Base-by-base conservation (phyloP, 2,888 invertebrate genomes). In the Octonoba sinensis region DNA sequence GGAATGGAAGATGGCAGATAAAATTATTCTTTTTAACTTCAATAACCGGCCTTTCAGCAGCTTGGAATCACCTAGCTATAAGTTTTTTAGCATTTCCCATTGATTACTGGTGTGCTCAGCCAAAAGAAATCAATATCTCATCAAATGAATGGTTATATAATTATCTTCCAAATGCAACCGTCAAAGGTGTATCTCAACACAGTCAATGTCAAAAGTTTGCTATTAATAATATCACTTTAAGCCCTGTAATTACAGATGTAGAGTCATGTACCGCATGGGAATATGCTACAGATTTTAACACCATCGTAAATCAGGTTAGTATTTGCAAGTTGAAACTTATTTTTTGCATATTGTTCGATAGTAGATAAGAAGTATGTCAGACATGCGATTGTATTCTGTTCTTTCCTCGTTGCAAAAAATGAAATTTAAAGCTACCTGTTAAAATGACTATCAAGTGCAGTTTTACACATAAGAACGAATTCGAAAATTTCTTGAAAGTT, bases 161-260 rank as follows among this genome's bases (percentile, higher is more conserved):
- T 1, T 44, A n/a, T 51, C 69, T 76, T 60, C 76, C 76, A 4
- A 60, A 47, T 13, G 49, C 66, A 0, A 49, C 18, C 8, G 36
- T 27, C 15, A 46, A 76, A 44, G 76, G 76, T 3, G 49, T 15
- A 13, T 13, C 15, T 13, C 49, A 54, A 1, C 65, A 67, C 24
- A 76, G 76, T 46, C 36, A 27, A 22, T 76, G 76, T 18, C 18
- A 66, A 12, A 69, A 69, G 67, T 76, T 46, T 22, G 22, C 16
- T 27, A 24, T 46, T 15, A 24, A 65, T 46, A 47, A 47, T 18
- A 12, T 27, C 12, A 51, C 67, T 22, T 51, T 12, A 15, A 36
- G 11, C 15, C 46, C 24, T 13, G 16, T 22, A 12, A 20, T 18
- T 13, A 36, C 36, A 22, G 36, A 20, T 16, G 27, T 15, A 0